phyloP scores from a whole-genome alignment of 2,888 invertebrate genomes.

The Ecliptopera silaceata region DNA sequence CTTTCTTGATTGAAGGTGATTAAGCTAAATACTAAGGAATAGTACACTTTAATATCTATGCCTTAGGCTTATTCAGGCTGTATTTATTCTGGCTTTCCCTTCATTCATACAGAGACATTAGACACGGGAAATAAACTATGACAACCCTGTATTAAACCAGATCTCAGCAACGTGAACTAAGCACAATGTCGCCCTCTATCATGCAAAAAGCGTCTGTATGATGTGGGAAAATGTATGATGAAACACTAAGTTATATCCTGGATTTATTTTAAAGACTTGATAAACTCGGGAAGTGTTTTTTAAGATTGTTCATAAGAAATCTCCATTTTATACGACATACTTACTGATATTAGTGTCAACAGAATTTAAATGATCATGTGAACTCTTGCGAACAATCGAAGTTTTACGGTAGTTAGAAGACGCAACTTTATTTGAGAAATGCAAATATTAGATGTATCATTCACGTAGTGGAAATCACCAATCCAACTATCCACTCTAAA shows the following conservation, averaged over 20 bases:
- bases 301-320: too few relatives aligned
- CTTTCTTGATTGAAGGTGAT: neutral
- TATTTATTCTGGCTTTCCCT: conserved; percentile 16
- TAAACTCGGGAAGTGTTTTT: too few relatives aligned
- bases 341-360: conserved; percentile 46
- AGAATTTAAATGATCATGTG: conserved; percentile 59
- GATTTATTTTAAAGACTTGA: neutral
- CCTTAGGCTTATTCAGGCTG: neutral
- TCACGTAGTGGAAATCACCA: conserved; percentile 35
- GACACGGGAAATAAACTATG: conserved; percentile 17
- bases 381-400: conserved; percentile 48
- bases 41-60: neutral
- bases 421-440: too few relatives aligned
- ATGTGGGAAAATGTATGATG: neutral
- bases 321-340: conserved; percentile 40
- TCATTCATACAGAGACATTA: conserved; percentile 21
- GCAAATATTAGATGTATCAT: conserved; percentile 39
- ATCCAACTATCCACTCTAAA: conserved; percentile 33
- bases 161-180: conserved; percentile 16
- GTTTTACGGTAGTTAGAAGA: conserved; percentile 31
- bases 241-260: neutral
- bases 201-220: neutral
- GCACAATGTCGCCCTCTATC: neutral
- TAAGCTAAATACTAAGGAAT: neutral
- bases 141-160: conserved; percentile 20